Percentiles rank a stretch among this genome's conserved stretches.
Conservation (phyloP, 92 coral and sea anemone genomes). For the Blastomussa wellsi region DNA sequence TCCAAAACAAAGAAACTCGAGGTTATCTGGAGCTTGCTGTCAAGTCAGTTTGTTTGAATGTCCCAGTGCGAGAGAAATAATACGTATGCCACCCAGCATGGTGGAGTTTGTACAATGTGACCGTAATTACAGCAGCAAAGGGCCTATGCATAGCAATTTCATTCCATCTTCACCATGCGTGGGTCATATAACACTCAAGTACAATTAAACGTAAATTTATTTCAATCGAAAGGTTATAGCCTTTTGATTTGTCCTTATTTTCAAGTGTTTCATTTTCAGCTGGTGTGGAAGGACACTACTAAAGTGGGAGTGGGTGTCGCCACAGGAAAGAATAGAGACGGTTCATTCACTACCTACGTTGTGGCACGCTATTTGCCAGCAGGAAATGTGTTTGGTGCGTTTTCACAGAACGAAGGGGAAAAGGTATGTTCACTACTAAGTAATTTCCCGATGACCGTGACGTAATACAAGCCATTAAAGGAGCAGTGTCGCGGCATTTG, state of each 20-base stretch:
- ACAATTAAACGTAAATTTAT: neutral
- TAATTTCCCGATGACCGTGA: too few relatives aligned
- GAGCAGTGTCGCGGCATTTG: too few relatives aligned
- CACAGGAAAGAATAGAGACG: neutral
- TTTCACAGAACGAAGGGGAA: constrained; percentile 12
- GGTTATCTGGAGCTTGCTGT: too few relatives aligned
- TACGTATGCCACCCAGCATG: too few relatives aligned
- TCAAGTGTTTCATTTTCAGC: constrained; percentile 1
- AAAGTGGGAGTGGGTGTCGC: constrained; percentile 37
- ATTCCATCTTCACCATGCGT: neutral
- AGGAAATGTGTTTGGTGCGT: constrained; percentile 30
- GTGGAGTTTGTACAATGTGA: too few relatives aligned
- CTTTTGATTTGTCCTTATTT: neutral
- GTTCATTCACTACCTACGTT: constrained; percentile 16
- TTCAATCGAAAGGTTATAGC: neutral
- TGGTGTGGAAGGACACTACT: constrained; percentile 55
- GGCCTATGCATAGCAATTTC: neutral
- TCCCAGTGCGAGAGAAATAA: too few relatives aligned
- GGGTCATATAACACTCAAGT: neutral
- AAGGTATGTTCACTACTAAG: neutral
- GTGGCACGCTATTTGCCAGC: constrained; percentile 54
- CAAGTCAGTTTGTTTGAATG: too few relatives aligned
- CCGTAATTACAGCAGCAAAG: too few relatives aligned
- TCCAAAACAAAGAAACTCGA: too few relatives aligned
- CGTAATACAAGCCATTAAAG: too few relatives aligned